A percentile compares a stretch with the other conserved stretches of the same genome.
Conservation (phyloP, 2,888 invertebrate species). For the Oasisia sp. region DNA sequence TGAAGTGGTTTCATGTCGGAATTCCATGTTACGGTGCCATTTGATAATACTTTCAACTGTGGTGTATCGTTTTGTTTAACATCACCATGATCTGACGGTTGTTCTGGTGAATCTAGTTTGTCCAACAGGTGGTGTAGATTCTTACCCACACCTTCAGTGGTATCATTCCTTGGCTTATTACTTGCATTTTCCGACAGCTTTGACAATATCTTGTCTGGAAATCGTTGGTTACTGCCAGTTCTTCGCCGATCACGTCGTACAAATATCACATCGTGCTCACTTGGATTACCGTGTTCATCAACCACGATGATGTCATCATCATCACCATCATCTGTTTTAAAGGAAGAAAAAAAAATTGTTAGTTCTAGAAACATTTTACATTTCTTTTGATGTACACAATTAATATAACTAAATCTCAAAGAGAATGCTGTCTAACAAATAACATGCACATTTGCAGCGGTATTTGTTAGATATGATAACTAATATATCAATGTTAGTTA, state of each 20-base stretch:
- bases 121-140: neutral
- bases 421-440: too few species aligned
- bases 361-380: neutral
- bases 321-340: neutral
- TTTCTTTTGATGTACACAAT: neutral
- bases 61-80: neutral
- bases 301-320: neutral
- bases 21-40: neutral
- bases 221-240: neutral
- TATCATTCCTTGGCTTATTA: neutral
- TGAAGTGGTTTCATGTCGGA: neutral
- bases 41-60: neutral
- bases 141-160: neutral
- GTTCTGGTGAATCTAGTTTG: neutral
- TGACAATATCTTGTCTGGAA: neutral
- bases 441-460: too few species aligned
- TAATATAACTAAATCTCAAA: neutral
- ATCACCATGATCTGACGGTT: neutral
- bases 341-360: neutral
- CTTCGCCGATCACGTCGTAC: neutral
- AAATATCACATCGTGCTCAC: constrained; percentile 5
- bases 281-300: neutral
- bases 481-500: too few species aligned
- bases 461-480: too few species aligned
- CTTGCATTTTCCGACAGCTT: neutral